Evolutionary conservation across 2,888 invertebrate species (phyloP), one percentile per base, ranked within the genome.

Genomic region (Baccha elongata): DNA sequence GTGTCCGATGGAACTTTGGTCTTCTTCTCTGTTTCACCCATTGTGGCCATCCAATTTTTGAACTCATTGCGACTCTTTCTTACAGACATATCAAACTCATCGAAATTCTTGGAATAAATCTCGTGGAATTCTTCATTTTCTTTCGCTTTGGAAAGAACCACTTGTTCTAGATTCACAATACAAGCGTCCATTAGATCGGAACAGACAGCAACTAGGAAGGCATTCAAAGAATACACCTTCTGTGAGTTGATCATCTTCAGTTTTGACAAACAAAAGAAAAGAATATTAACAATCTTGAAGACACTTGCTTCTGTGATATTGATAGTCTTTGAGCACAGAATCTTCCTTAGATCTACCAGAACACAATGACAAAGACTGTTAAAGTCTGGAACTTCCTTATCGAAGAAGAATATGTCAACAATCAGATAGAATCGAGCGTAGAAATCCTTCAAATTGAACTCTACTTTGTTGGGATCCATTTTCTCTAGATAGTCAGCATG

Each of bases 231-330:
- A 86, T 96, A 96, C 46, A 95, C 93, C 88, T 96, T 95, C n/a
- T 92, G 92, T n/a, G 96, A 95, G 88, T 95, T 94, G 58, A 92
- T 92, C 87, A 93, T 93, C 88, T 94, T 93, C 71, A 97, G 91
- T 90, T 96, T 96, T 26, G 94, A 93, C 85, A 97, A 93, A 75
- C 96, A 96, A 88, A 97, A 94, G 69, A 98, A 92, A 86, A 96
- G 94, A 87, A 97, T 96, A 62, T 95, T 93, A 8, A 95, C 93
- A 73, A 97, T 94, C 91, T 96, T 97, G 87, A 96, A 96, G 65
- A 97, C 92, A 87, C 95, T 93, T 84, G 94, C 94, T 68, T 89
- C 88, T 1, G 87, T 86, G 48, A 93, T 92, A 85, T 92, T 93
- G 69, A 95, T 90, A 86, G 92, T 92, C 69, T 93, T 91, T 21